These are phyloP conservation scores for Bradypus variegatus DNA, from an alignment of 2,797 vertebrate genomes.

Conservation along the genomic window DNA sequence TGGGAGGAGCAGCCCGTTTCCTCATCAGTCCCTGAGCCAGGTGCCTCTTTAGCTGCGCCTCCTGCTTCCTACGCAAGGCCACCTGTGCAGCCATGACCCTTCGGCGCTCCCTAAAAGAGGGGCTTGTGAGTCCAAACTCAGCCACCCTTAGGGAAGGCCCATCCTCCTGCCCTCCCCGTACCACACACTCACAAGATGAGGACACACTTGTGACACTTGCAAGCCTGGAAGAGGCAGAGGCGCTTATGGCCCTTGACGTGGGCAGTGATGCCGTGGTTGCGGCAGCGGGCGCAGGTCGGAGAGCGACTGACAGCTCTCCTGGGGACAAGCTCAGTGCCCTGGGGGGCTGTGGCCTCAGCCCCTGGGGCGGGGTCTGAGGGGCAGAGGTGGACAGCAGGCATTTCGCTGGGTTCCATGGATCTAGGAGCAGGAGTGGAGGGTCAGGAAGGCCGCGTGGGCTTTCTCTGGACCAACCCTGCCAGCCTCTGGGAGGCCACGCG, in stretches of 20 bases:
- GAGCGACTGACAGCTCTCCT: conserved; percentile 52
- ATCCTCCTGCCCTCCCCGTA: not conserved
- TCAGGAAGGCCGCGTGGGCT: not conserved
- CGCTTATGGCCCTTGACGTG: conserved; percentile 71
- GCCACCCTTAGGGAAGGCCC: not conserved
- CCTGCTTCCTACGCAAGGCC: conserved; percentile 68
- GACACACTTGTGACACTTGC: conserved; percentile 69
- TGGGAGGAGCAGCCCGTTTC: not conserved
- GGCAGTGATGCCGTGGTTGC: conserved; percentile 65
- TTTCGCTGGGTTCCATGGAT: conserved; percentile 54
- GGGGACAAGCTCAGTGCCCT: conserved; percentile 13
- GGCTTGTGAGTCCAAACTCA: not conserved
- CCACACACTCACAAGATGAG: conserved; percentile 66
- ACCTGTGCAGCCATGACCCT: conserved; percentile 70
- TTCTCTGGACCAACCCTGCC: not conserved
- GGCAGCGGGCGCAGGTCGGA: conserved; percentile 70
- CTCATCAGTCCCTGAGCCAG: conserved; percentile 50
- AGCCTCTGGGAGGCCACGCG: not conserved
- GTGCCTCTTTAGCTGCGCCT: conserved; percentile 61
- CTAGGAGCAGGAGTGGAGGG: not conserved
- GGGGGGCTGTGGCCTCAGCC: not conserved
- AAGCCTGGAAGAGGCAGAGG: conserved; percentile 67
- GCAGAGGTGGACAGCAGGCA: not conserved
- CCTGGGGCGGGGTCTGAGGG: conserved; percentile 14
- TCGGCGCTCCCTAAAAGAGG: conserved; percentile 61